phyloP scores from a whole-genome alignment of 2,888 invertebrate genomes.

The Drosophila atroscutellata region DNA sequence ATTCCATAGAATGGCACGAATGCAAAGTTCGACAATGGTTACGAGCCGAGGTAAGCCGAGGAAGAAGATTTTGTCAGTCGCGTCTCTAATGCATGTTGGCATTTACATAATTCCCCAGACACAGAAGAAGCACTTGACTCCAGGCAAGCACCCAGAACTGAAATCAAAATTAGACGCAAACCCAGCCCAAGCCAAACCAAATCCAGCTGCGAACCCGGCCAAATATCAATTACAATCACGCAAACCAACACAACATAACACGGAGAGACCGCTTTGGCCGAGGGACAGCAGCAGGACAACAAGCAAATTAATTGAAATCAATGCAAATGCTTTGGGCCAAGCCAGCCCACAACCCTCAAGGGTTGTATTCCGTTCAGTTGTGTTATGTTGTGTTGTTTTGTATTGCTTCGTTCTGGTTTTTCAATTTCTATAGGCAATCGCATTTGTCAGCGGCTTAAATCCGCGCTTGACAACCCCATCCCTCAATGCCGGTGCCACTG shows the following conservation, averaged over 20 bases:
- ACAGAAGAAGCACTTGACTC: constrained; percentile 67
- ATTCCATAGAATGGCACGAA: constrained; percentile 54
- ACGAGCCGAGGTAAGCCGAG: constrained; percentile 46
- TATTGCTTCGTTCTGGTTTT: constrained; percentile 58
- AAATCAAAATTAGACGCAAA: constrained; percentile 33
- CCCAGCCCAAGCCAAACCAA: constrained; percentile 31
- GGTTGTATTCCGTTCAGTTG: constrained; percentile 36
- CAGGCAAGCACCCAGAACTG: constrained; percentile 46
- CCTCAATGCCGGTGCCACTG: not conserved
- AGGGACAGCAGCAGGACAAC: constrained; percentile 56
- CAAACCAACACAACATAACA: constrained; percentile 52
- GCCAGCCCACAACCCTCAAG: constrained; percentile 50
- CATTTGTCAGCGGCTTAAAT: constrained; percentile 81
- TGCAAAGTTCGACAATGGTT: constrained; percentile 43
- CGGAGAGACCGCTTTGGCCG: constrained; percentile 37
- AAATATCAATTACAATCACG: constrained; percentile 80
- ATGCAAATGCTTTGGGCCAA: constrained; percentile 68
- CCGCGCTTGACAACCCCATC: constrained; percentile 31
- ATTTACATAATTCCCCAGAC: constrained; percentile 74
- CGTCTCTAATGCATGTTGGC: constrained; percentile 74
- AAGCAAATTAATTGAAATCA: constrained; percentile 81
- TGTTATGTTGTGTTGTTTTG: constrained; percentile 8
- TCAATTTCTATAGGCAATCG: constrained; percentile 75
- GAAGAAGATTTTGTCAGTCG: constrained; percentile 33
- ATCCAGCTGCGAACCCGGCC: constrained; percentile 35